phyloP scores from a whole-genome alignment of 2,888 invertebrate genomes.

The Aphidoletes aphidimyza region DNA sequence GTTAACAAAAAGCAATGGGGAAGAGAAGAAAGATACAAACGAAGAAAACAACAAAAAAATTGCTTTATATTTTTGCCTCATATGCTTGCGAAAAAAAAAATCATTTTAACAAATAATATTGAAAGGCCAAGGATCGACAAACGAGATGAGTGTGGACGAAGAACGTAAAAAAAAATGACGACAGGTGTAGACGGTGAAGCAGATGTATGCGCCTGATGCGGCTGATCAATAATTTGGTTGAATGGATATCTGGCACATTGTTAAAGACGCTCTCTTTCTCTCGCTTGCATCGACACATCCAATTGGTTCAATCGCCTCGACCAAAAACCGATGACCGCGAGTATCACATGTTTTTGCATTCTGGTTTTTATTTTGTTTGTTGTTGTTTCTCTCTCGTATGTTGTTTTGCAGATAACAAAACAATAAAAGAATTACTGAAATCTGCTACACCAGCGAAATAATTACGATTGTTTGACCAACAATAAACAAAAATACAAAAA shows the following conservation, averaged over 20 bases:
- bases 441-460: neutral
- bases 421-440: neutral
- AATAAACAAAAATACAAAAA: no score
- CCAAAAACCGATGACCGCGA: neutral
- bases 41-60: neutral
- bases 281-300: no score
- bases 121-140: neutral
- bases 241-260: conserved; percentile 19
- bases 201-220: conserved; percentile 16
- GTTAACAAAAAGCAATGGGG: neutral
- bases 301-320: no score
- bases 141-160: neutral
- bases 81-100: neutral
- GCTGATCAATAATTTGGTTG: neutral
- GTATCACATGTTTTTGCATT: neutral
- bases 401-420: neutral
- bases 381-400: no score
- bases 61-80: neutral
- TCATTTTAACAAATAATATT: neutral
- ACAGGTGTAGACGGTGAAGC: conserved; percentile 40
- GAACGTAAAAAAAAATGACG: neutral
- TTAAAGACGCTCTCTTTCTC: neutral
- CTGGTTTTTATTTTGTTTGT: no score
- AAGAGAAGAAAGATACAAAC: no score
- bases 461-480: neutral